Evolutionary conservation across 2,797 vertebrate species (phyloP).

Genomic region (Poeciliopsis gracilis): DNA sequence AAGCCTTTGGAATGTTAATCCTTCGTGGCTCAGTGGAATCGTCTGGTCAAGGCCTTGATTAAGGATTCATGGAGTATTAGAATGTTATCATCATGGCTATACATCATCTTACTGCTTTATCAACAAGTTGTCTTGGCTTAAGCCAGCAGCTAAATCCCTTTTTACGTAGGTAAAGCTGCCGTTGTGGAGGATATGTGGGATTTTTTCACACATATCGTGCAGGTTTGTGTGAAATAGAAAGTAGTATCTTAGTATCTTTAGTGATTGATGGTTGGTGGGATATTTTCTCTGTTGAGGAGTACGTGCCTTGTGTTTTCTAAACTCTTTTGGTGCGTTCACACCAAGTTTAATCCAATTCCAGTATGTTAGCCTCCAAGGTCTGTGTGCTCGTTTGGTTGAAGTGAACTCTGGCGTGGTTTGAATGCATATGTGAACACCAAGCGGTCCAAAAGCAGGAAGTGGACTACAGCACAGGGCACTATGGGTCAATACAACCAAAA

Average conservation of each 20-base stretch:
- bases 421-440: too few species aligned
- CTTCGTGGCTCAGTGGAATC: constrained; percentile 28
- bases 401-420: too few species aligned
- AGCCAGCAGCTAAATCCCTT: constrained; percentile 46
- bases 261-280: not conserved
- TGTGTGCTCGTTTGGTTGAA: too few species aligned
- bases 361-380: too few species aligned
- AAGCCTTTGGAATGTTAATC: constrained; percentile 61
- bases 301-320: not conserved
- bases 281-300: not conserved
- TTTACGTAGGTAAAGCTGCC: constrained; percentile 18
- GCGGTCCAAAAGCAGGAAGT: too few species aligned
- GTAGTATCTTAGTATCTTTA: not conserved
- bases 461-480: too few species aligned
- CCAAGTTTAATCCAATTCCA: too few species aligned
- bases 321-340: not conserved
- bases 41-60: constrained; percentile 50
- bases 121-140: constrained; percentile 40
- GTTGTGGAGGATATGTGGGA: constrained; percentile 8
- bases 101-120: constrained; percentile 58
- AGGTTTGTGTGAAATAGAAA: not conserved
- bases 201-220: constrained; percentile 19
- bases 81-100: constrained; percentile 50
- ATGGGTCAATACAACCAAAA: too few species aligned
- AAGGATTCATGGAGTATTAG: constrained; percentile 66